Evolutionary conservation across 2,113 vertebrate species (phyloP), one percentile per base, ranked within the genome.

Genomic region (Picathartes gymnocephalus): DNA sequence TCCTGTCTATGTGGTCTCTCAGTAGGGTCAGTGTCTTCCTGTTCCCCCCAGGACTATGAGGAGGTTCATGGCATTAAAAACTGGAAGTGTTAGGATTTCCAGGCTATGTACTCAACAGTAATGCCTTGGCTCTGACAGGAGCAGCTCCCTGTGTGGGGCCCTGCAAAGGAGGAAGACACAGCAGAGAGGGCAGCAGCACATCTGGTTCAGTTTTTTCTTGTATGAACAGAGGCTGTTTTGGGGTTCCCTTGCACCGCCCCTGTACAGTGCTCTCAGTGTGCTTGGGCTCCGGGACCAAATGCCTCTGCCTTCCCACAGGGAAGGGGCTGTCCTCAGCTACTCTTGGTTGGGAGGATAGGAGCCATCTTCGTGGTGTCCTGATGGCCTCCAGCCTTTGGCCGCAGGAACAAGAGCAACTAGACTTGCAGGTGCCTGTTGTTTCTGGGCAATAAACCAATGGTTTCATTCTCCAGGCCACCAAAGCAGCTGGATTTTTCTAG

Each of bases 311-410:
- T 54, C 24, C 23, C 1, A 0, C 18, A 48, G 42, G 70, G 39
- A 60, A 44, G 40, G 35, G 40, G 31, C 31, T 87, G 12, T 81
- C 24, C 33, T 51, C 3, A 0, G 11, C 77, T 1, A 0, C 24
- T 37, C 25, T 44, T 65, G 47, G 14, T 47, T 27, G 7, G 68
- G 21, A 81, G 61, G 35, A 23, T 3, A 10, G 51, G 15, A n/a
- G 58, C 54, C 25, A 6, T 69, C 44, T 65, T 77, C 0, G 0
- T 61, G 58, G 56, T 5, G 1, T 66, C 33, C 33, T 0, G 1
- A 11, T 2, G 10, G 53, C 53, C 71, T 85, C 79, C 70, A 79
- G 57, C 27, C 58, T 72, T 86, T 1, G 5, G 35, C 42, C 0
- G 0, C 54, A 54, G 42, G 50, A 78, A 21, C 0, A 0, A 47